Evolutionary conservation across 2,797 vertebrate species (phyloP), one percentile per base, ranked within the genome.

Genomic region (Sebastes glaucus): DNA sequence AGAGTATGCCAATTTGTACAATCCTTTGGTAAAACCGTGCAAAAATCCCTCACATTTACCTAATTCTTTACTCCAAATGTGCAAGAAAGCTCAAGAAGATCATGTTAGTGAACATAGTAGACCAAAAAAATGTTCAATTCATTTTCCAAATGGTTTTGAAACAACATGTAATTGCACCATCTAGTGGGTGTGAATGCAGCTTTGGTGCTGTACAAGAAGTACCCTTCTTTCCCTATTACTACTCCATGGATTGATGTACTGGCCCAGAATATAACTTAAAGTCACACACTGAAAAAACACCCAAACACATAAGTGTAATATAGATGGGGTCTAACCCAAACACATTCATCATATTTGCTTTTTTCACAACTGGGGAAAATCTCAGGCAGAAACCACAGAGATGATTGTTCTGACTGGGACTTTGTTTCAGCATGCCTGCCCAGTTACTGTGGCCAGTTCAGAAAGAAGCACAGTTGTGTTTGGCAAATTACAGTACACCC

Each of bases 1-100:
- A 91, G 99, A 99, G 99, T 99, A 98, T 18, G 98, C 97, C 67
- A 9, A 13, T 73, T 49, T 57, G 2, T 74, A 46, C 13, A 46
- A 7, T 62, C 66, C 66, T 78, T 80, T 71, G 22, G 23, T 49
- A 13, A 74, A 66, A 14, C 27, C 30, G 16, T 46, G 14, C 33
- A 56, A 53, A 55, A 55, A 38, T 18, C 4, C 10, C 5, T 66
- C 1, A 16, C 18, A 1, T 46, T 64, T 56, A 6, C 7, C 28
- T 18, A 6, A 33, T 18, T 10, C 32, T 18, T 22, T 42, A 35
- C 5, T 69, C 20, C 38, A 64, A 73, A 55, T 55, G 11, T 33
- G 9, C 49, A 56, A 28, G 11, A 28, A 32, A 63, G 20, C 33
- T 56, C 14, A 42, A 52, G 4, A 16, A 38, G 22, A 46, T 30